These are phyloP conservation scores for Tyrophagus putrescentiae DNA, from an alignment of 1,140 invertebrate species.

Conservation along the genomic window DNA sequence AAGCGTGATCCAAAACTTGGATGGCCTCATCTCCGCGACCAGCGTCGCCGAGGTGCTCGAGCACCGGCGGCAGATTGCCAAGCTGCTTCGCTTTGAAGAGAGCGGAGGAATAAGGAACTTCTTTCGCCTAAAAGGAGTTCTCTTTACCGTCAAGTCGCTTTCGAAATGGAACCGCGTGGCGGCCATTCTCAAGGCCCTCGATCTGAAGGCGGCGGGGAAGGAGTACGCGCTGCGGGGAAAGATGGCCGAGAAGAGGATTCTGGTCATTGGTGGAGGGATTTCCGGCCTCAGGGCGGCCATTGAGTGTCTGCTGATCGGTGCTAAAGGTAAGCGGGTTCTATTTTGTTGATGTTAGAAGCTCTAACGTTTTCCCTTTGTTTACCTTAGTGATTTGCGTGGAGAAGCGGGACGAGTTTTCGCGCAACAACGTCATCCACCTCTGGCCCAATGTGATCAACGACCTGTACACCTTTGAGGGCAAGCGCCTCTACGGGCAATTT, in stretches of 20 bases:
- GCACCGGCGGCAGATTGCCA: not conserved
- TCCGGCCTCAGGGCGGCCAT: conserved; percentile 89
- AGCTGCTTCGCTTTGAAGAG: not conserved
- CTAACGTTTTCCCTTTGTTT: no score
- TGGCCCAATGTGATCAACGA: conserved; percentile 99
- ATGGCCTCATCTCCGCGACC: not conserved
- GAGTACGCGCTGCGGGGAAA: not conserved
- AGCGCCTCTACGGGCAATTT: conserved; percentile 98
- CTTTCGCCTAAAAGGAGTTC: not conserved
- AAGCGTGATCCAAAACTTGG: conserved; percentile 7
- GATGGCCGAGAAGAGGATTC: conserved; percentile 23
- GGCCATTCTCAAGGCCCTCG: conserved; percentile 4
- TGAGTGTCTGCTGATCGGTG: conserved; percentile 85
- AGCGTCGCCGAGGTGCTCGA: not conserved
- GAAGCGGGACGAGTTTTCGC: conserved; percentile 74
- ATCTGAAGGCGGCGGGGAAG: conserved; percentile 1
- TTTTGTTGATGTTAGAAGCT: no score
- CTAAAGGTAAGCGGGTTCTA: conserved; percentile 47
- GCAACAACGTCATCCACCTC: conserved; percentile 95
- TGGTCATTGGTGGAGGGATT: conserved; percentile 87
- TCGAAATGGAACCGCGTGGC: conserved; percentile 12
- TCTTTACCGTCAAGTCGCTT: not conserved
- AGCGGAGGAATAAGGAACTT: conserved; percentile 1
- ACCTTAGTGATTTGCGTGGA: conserved; percentile 68
- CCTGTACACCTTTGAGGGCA: conserved; percentile 78